Evolutionary conservation across 2,888 invertebrate species (phyloP).

Genomic region (Heliconius charithonia): DNA sequence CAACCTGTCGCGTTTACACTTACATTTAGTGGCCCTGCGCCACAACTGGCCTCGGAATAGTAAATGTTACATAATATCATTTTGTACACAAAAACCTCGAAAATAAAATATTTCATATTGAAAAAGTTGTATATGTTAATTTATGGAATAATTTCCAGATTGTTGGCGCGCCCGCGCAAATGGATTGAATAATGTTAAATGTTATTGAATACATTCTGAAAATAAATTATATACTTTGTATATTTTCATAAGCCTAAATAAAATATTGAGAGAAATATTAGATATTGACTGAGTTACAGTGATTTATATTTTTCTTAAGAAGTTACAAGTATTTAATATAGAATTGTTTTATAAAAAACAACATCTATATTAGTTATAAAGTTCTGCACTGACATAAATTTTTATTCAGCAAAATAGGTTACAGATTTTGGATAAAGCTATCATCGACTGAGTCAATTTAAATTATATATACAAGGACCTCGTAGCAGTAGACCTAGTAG

Average conservation of each 20-base stretch:
- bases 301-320: no score
- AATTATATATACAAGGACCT: neutral
- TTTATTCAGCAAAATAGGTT: neutral
- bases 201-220: slow-evolving; percentile 5
- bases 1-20: no score
- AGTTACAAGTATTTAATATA: no score
- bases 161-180: neutral
- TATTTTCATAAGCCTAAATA: slow-evolving; percentile 4
- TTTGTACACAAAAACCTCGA: neutral
- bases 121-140: slow-evolving; percentile 5
- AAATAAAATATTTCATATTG: neutral
- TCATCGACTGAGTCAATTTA: neutral
- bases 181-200: neutral
- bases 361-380: no score
- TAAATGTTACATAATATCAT: no score
- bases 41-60: no score
- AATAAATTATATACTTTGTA: neutral
- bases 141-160: slow-evolving; percentile 6
- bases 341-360: no score
- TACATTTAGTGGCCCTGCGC: no score
- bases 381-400: neutral
- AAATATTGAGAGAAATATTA: neutral
- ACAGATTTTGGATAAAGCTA: neutral
- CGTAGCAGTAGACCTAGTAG: no score
- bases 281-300: neutral